phyloP scores from a whole-genome alignment of 2,113 vertebrate species.

The Bos javanicus region DNA sequence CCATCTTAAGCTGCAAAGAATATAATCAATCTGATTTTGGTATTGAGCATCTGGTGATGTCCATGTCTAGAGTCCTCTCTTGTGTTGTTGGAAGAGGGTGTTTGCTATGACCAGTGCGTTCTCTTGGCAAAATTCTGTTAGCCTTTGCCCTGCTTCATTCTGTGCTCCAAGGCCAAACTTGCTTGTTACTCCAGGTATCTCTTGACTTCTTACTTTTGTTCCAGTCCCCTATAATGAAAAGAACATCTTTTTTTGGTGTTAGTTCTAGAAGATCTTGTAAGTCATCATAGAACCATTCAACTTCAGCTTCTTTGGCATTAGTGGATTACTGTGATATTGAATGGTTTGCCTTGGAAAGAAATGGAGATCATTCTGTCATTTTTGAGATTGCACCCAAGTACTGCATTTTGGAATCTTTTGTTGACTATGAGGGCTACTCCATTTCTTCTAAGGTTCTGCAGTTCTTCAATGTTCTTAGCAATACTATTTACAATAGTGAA shows the following conservation, averaged over 20 bases:
- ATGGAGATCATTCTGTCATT: neutral
- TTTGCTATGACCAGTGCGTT: neutral
- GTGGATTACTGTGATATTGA: neutral
- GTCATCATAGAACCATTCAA: neutral
- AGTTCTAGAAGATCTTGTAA: neutral
- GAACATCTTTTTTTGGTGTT: neutral
- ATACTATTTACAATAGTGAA: neutral
- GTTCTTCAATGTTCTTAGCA: neutral
- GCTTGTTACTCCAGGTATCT: neutral
- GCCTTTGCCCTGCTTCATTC: neutral
- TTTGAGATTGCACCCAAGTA: neutral
- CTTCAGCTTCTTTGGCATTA: neutral
- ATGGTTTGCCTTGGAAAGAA: neutral
- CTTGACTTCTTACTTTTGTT: neutral
- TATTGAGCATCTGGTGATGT: neutral
- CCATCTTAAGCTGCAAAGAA: neutral
- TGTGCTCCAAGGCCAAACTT: neutral
- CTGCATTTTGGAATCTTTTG: neutral
- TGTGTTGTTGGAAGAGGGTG: neutral
- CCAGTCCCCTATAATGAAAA: neutral
- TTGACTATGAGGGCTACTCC: neutral
- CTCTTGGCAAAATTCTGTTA: neutral
- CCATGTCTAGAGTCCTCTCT: neutral
- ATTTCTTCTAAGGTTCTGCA: neutral
- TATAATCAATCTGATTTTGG: neutral